Evolutionary conservation across 2,113 vertebrate genomes (phyloP).

Genomic region (Dolichallabes microphthalmus): DNA sequence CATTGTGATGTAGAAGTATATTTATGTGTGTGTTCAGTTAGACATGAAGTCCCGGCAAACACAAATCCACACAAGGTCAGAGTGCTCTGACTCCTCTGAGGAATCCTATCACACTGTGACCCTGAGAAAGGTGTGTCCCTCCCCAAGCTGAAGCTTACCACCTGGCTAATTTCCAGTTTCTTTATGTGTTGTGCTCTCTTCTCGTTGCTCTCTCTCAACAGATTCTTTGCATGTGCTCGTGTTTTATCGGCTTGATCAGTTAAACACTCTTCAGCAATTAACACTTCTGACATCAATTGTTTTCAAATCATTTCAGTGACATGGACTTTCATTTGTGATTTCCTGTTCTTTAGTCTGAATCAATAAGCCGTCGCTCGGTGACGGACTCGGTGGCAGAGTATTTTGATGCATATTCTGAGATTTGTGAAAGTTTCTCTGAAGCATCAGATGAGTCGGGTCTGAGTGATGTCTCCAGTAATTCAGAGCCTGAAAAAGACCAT

Average conservation of each 20-base stretch:
- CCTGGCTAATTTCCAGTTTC: neutral
- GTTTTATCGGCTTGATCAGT: slow-evolving; percentile 3
- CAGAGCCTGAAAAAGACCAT: slow-evolving; percentile 66
- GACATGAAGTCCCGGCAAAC: slow-evolving; percentile 63
- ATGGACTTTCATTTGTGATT: slow-evolving; percentile 9
- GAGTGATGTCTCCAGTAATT: slow-evolving; percentile 72
- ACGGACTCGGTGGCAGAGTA: slow-evolving; percentile 78
- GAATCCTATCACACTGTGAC: slow-evolving; percentile 75
- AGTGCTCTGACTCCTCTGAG: slow-evolving; percentile 73
- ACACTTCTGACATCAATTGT: neutral
- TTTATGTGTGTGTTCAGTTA: slow-evolving; percentile 55
- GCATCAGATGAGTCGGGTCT: slow-evolving; percentile 73
- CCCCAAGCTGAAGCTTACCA: slow-evolving; percentile 9
- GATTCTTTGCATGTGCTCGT: slow-evolving; percentile 8
- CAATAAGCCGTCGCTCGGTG: slow-evolving; percentile 69
- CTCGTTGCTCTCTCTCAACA: neutral
- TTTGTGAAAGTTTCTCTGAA: slow-evolving; percentile 75
- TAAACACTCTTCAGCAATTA: neutral
- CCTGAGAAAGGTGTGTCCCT: slow-evolving; percentile 69
- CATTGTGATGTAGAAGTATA: slow-evolving; percentile 20
- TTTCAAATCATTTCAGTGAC: neutral
- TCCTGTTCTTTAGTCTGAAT: slow-evolving; percentile 59
- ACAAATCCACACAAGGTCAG: slow-evolving; percentile 75
- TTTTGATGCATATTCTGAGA: slow-evolving; percentile 80
- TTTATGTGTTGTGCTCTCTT: neutral